Percentiles rank a stretch among this genome's conserved stretches.
phyloP scores from a whole-genome alignment of 2,888 invertebrate genomes.

The Tenthredo mesomela region DNA sequence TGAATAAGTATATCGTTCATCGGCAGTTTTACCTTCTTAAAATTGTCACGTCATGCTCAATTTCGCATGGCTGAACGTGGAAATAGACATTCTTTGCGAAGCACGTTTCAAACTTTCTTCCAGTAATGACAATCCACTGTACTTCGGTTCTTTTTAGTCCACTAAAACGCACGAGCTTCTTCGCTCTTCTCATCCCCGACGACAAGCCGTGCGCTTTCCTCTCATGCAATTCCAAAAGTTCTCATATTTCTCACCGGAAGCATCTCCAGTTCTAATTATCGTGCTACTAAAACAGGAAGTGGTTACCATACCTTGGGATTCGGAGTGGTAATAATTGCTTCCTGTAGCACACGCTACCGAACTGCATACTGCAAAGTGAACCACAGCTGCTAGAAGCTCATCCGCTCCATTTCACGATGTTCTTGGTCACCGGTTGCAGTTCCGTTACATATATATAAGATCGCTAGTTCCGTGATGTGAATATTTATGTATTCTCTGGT shows the following conservation, averaged over 20 bases:
- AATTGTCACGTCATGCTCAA: not conserved
- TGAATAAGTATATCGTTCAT: not conserved
- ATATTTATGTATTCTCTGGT: slow-evolving; percentile 33
- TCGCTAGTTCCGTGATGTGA: slow-evolving; percentile 12
- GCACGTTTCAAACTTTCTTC: not conserved
- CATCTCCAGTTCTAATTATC: slow-evolving; percentile 6
- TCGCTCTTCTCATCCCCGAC: not conserved
- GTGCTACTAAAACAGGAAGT: slow-evolving; percentile 10
- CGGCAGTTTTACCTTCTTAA: not conserved
- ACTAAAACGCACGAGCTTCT: not conserved
- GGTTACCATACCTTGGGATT: not conserved
- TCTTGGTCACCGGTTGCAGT: slow-evolving; percentile 6
- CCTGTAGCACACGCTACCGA: not conserved
- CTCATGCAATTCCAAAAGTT: not conserved
- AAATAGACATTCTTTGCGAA: not conserved
- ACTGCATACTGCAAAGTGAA: not conserved
- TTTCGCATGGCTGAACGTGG: not conserved
- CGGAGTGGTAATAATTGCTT: slow-evolving; percentile 32
- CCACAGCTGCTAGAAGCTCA: not conserved
- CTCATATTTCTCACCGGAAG: not conserved
- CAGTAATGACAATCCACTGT: not conserved
- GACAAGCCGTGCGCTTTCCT: not conserved
- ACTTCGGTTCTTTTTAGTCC: not conserved
- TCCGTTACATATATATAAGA: slow-evolving; percentile 6
- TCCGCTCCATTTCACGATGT: slow-evolving; percentile 44